A percentile compares a stretch with the other conserved stretches of the same genome.
These are phyloP conservation scores for Ophraella communa DNA, from an alignment of 2,888 invertebrate genomes.

Conservation along the genomic window DNA sequence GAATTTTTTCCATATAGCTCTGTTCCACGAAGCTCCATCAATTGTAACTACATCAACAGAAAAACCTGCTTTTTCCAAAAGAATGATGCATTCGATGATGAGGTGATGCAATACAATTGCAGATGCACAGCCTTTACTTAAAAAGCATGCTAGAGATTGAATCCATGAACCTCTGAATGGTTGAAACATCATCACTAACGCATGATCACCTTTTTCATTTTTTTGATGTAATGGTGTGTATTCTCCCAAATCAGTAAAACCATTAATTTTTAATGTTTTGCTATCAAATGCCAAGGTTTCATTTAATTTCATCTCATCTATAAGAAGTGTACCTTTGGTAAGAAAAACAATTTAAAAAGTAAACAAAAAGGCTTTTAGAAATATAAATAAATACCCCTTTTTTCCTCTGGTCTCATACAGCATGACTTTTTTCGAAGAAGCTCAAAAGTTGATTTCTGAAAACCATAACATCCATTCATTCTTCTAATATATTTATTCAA, in stretches of 20 bases:
- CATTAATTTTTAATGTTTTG: constrained; percentile 25
- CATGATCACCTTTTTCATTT: constrained; percentile 27
- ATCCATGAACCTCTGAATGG: constrained; percentile 24
- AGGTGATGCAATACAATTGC: constrained; percentile 8
- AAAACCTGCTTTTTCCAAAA: constrained; percentile 31
- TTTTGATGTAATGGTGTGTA: constrained; percentile 19
- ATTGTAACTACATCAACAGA: constrained; percentile 32
- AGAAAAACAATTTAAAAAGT: neutral
- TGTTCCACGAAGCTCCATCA: constrained; percentile 36
- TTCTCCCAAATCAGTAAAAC: constrained; percentile 27
- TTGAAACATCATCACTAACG: constrained; percentile 32
- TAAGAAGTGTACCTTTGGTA: constrained; percentile 6
- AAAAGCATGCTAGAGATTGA: constrained; percentile 20
- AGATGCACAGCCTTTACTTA: constrained; percentile 23
- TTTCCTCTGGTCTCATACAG: neutral
- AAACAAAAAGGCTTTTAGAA: neutral
- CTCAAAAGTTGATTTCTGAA: neutral
- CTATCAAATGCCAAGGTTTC: constrained; percentile 21
- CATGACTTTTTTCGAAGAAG: neutral
- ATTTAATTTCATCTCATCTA: constrained; percentile 27
- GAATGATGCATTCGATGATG: constrained; percentile 27
- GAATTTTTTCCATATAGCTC: constrained; percentile 35
- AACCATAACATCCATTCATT: neutral
- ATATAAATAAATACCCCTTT: neutral
- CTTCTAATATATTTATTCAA: neutral